A percentile compares a stretch with the other conserved stretches of the same genome.
Conservation (phyloP, 2,888 invertebrate genomes). For the Parapristionchus giblindavisi region DNA sequence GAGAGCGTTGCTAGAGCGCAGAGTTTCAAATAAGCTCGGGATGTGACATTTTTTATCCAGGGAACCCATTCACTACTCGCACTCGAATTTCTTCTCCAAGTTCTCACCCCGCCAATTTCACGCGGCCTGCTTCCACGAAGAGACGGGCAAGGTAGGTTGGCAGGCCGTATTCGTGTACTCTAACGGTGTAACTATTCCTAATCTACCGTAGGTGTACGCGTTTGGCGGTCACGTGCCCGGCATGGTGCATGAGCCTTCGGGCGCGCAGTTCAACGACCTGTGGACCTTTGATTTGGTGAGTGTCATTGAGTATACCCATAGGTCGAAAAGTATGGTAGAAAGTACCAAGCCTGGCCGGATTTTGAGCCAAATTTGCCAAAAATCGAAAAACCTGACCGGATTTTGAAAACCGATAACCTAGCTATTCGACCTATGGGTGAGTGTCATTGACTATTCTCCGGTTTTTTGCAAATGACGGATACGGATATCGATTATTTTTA, state of each 20-base stretch:
- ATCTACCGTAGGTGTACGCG: constrained; percentile 14
- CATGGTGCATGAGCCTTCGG: background rate
- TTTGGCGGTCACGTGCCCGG: constrained; percentile 7
- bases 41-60: no score
- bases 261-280: constrained; percentile 24
- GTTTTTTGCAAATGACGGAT: no score
- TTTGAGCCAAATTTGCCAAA: background rate
- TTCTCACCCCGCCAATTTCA: constrained; percentile 5
- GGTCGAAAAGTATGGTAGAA: no score
- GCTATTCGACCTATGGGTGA: no score
- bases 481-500: no score
- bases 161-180: background rate
- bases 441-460: no score
- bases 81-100: background rate
- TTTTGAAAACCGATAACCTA: background rate
- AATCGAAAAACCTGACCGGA: background rate
- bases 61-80: constrained; percentile 30
- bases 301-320: background rate
- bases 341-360: no score
- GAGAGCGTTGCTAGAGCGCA: no score
- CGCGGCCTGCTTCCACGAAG: background rate
- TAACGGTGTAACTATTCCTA: background rate
- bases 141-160: constrained; percentile 10
- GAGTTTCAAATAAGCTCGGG: no score
- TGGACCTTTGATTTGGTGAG: constrained; percentile 32